Base-by-base conservation (phyloP, 1,140 invertebrate species). In the Calephelis nemesis region DNA sequence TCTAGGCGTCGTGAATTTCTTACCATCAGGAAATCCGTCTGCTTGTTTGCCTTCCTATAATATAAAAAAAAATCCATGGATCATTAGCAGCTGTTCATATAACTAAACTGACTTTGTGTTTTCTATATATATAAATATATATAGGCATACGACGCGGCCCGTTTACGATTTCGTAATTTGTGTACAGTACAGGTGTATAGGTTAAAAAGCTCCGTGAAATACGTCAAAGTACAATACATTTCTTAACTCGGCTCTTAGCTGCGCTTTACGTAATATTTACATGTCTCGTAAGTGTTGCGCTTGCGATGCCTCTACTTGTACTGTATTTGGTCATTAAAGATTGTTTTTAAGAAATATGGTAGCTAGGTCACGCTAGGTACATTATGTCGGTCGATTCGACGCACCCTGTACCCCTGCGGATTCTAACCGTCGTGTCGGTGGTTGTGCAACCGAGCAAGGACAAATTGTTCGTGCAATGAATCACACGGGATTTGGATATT, bases 301-400 rank as follows among this genome's bases (percentile, higher is more conserved):
- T 60, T 40, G 39, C 58, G 58, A 40, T 39, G 58, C 58, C 12
- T 60, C 12, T n/a, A 60, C 15, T 7, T 60, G 39, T 40, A 11
- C 11, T 12, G 12, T 60, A n/a, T 42, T 60, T 30, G 58, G 58
- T 60, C 58, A 60, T 60, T 60, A n/a, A 60, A 60, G 30, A 60
- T 60, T 60, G 12, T 60, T 60, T 60, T 60, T 60, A 60, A 60
- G 58, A 60, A 60, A 60, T 60, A 40, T 42, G 12, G 58, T 42
- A 40, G 54, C 54, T 58, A 63, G 30, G 30, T 13, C 50, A 52
- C 52, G 52, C 77, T 78, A 81, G 80, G 71, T 77, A 72, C 77
- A 78, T 87, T 84, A 84, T 84, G 82, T 83, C 63, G 75, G 72
- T 65, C 73, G 68, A 67, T 68, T 74, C 82, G 81, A 85, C 80